phyloP scores from a whole-genome alignment of 2,113 vertebrate genomes.

The Gopherus flavomarginatus region DNA sequence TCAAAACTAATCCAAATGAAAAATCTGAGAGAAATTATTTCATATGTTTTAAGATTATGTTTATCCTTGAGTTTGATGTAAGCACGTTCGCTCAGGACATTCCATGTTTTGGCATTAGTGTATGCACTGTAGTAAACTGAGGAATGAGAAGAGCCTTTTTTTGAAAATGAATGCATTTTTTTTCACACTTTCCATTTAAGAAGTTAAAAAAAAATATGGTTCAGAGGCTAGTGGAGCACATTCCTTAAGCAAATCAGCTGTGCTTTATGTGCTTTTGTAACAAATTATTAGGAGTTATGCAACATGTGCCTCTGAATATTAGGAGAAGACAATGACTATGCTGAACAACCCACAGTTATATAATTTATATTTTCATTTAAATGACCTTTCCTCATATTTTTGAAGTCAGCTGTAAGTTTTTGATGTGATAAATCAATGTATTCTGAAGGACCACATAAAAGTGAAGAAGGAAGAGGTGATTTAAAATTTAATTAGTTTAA shows the following conservation, averaged over 20 bases:
- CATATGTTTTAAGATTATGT: not conserved
- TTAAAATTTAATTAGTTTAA: conserved; percentile 59
- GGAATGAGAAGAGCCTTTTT: not conserved
- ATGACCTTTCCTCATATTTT: conserved; percentile 26
- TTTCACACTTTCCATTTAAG: not conserved
- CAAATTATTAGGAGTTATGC: not conserved
- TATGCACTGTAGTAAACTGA: not conserved
- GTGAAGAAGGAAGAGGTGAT: conserved; percentile 24
- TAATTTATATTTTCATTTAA: conserved; percentile 43
- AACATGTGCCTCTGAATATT: not conserved
- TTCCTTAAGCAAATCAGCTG: not conserved
- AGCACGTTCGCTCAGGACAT: not conserved
- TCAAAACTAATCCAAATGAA: not conserved
- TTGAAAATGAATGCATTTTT: not conserved
- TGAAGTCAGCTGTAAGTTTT: conserved; percentile 40
- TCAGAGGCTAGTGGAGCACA: not conserved
- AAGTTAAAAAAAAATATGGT: not conserved
- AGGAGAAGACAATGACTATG: conserved; percentile 15
- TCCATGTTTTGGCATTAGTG: not conserved
- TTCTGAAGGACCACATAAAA: conserved; percentile 52
- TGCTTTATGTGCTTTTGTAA: conserved; percentile 34
- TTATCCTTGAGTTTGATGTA: not conserved
- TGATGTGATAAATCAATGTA: conserved; percentile 33
- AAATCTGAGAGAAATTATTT: not conserved
- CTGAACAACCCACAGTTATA: conserved; percentile 16